Base-by-base conservation (phyloP, 2,888 invertebrate genomes). In the Parnassius smintheus region DNA sequence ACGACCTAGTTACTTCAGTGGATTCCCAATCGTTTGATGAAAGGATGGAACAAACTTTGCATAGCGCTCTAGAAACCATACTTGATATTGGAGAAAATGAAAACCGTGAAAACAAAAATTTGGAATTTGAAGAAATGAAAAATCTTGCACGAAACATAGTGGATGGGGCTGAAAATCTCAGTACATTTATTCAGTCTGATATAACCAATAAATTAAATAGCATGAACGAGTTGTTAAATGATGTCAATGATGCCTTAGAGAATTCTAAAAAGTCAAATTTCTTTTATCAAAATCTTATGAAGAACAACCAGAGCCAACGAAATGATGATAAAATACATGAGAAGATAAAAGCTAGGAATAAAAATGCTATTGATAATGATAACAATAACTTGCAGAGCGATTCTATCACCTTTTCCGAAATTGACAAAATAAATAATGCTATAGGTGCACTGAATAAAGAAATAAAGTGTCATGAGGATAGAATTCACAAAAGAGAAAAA, bases 161-260 rank as follows among this genome's bases (percentile, higher is more conserved):
- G 1, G 85, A 88, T 72, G 88, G 87, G 2, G 89, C 91, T 54
- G 91, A 91, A 70, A 88, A 88, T 67, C 69, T 91, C 0, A 83
- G 87, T 61, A 86, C 86, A n/a, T 72, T 91, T 1, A 89, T 92
- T 55, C 78, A 81, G 62, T 88, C 86, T 75, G 92, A 92, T 72
- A 91, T 92, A 57, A 88, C 88, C 1, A 91, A 91, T 68, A 92
- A 92, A 74, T 68, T 92, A 1, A 88, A 92, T 44, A 88, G 84
- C 64, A 91, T 92, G 88, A 89, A 91, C 67, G 91, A 90, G 67
- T 75, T 92, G 58, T 70, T 92, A 0, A 86, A 85, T 57, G 92
- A 92, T 68, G 91, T 92, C 1, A 91, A 91, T 68, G 78, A 79
- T 61, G 86, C 91, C 13, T 76, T 92, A 56, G 89, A 90, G 72